Evolutionary conservation across 2,113 vertebrate genomes (phyloP).

Genomic region (Clarias batrachus): DNA sequence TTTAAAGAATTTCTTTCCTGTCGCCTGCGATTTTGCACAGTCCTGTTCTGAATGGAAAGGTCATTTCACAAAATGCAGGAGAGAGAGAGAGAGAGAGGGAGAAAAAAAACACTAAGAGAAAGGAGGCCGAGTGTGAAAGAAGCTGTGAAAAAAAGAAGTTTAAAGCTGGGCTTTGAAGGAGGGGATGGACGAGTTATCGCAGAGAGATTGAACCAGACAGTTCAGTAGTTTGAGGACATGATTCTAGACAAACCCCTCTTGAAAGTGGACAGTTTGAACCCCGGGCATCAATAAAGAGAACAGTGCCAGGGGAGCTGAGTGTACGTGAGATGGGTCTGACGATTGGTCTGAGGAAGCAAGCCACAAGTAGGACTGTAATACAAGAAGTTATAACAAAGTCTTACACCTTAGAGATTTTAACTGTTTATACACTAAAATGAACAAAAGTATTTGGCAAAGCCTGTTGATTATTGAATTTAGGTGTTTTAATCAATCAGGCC

Average conservation of each 20-base stretch:
- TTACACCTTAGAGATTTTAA: neutral
- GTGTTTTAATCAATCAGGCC: too few species aligned
- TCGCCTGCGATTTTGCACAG: neutral
- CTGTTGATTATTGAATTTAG: too few species aligned
- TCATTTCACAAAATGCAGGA: too few species aligned
- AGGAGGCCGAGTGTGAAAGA: neutral
- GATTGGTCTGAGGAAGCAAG: neutral
- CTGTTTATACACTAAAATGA: neutral
- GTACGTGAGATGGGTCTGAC: neutral
- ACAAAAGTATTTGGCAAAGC: too few species aligned
- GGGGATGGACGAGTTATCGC: neutral
- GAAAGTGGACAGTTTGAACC: neutral
- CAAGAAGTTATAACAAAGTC: neutral
- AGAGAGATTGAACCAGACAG: neutral
- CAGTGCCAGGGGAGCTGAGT: neutral
- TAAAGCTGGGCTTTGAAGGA: constrained; percentile 5
- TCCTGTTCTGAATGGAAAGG: neutral
- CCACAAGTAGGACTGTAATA: neutral
- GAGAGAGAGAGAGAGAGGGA: too few species aligned
- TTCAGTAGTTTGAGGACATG: neutral
- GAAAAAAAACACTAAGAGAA: neutral
- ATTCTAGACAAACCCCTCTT: neutral
- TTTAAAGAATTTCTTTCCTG: neutral
- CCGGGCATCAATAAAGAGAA: neutral
- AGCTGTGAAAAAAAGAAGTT: neutral